These are phyloP conservation scores for Enoplosus armatus DNA, from an alignment of 2,797 vertebrate species.

Conservation along the genomic window DNA sequence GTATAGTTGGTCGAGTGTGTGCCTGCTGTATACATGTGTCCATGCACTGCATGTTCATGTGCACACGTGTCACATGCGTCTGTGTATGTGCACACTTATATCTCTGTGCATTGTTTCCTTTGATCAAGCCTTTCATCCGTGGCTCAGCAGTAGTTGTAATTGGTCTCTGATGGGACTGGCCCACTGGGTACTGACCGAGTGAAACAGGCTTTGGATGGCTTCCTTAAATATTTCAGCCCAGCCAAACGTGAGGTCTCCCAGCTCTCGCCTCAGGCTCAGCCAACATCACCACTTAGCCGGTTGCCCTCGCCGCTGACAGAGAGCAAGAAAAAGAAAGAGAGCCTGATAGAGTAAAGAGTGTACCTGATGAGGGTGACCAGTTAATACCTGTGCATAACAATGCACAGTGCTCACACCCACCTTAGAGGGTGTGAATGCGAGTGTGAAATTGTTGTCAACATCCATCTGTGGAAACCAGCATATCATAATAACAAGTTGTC, in stretches of 20 bases:
- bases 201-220: conserved; percentile 70
- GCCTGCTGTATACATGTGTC: conserved; percentile 6
- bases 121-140: conserved; percentile 63
- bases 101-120: conserved; percentile 57
- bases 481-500: conserved; percentile 42
- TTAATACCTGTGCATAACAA: neutral
- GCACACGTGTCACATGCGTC: neutral
- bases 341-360: conserved; percentile 26
- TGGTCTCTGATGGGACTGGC: conserved; percentile 77
- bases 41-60: conserved; percentile 5
- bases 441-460: conserved; percentile 16
- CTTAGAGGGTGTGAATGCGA: conserved; percentile 5
- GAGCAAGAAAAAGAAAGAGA: conserved; percentile 36
- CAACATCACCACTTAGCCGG: conserved; percentile 60
- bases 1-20: neutral
- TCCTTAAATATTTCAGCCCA: conserved; percentile 75
- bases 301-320: conserved; percentile 51
- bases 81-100: conserved; percentile 3
- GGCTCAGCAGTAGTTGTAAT: conserved; percentile 71
- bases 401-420: neutral
- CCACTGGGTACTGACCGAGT: conserved; percentile 64
- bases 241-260: conserved; percentile 65
- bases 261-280: conserved; percentile 67
- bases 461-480: conserved; percentile 10
- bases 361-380: conserved; percentile 22